phyloP scores from a whole-genome alignment of 2,797 vertebrate genomes.

The Gallinago solitaria region DNA sequence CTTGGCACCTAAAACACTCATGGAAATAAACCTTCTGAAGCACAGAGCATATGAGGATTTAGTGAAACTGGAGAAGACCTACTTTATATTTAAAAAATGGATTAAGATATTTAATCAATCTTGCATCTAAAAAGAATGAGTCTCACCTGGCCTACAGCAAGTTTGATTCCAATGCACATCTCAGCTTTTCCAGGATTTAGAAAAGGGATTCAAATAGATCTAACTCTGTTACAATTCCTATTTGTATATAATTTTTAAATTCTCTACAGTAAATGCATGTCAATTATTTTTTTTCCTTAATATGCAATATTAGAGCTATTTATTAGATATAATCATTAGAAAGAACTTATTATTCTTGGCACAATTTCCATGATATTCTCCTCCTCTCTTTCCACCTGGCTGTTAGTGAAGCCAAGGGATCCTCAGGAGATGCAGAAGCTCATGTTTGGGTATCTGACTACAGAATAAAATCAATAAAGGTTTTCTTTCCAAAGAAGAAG shows the following conservation, averaged over 20 bases:
- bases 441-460: not conserved
- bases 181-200: not conserved
- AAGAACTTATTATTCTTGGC: not conserved
- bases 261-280: not conserved
- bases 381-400: not conserved
- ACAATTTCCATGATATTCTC: not conserved
- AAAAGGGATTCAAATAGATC: not conserved
- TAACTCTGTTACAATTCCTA: not conserved
- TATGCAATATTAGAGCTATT: not conserved
- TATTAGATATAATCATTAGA: not conserved
- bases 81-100: not conserved
- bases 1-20: not conserved
- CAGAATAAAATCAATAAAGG: not conserved
- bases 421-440: not conserved
- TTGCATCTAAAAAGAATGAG: not conserved
- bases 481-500: not conserved
- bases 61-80: not conserved
- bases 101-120: slow-evolving; percentile 31
- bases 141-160: not conserved
- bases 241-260: not conserved
- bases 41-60: not conserved
- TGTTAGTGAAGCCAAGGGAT: not conserved
- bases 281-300: not conserved
- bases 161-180: not conserved
- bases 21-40: slow-evolving; percentile 26